Evolutionary conservation across 1,140 invertebrate genomes (phyloP).

Genomic region (Zaprionus camerounensis): DNA sequence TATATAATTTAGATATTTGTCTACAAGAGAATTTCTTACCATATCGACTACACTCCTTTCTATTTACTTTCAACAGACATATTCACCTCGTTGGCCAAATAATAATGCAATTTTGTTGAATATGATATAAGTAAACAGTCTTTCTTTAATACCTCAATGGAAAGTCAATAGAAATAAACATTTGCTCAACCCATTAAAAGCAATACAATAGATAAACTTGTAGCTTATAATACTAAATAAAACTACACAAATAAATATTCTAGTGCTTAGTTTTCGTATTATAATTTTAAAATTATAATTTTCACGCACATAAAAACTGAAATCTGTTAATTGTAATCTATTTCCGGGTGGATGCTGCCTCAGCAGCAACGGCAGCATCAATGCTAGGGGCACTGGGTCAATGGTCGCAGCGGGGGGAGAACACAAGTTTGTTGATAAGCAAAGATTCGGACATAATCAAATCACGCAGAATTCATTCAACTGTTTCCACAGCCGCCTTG

Average conservation of each 20-base stretch:
- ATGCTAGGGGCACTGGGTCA: slow-evolving; percentile 21
- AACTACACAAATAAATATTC: not conserved
- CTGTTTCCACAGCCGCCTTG: slow-evolving; percentile 1
- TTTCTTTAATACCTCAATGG: no score
- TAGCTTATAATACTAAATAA: no score
- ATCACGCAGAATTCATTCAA: slow-evolving; percentile 38
- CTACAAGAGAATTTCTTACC: no score
- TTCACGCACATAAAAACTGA: not conserved
- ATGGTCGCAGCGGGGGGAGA: not conserved
- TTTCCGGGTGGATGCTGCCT: slow-evolving; percentile 18
- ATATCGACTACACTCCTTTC: no score
- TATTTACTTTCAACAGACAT: no score
- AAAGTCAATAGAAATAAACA: no score
- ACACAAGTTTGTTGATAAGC: slow-evolving; percentile 12
- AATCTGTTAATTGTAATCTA: not conserved
- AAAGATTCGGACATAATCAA: not conserved
- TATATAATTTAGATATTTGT: no score
- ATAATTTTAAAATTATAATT: not conserved
- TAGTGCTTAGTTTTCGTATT: not conserved
- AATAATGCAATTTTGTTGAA: not conserved
- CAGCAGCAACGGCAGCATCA: not conserved
- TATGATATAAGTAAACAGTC: not conserved
- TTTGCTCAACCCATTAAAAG: not conserved
- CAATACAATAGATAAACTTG: not conserved
- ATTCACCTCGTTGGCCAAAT: no score